Base-by-base conservation (phyloP, 2,113 vertebrate species). In the Dicaeum eximium region DNA sequence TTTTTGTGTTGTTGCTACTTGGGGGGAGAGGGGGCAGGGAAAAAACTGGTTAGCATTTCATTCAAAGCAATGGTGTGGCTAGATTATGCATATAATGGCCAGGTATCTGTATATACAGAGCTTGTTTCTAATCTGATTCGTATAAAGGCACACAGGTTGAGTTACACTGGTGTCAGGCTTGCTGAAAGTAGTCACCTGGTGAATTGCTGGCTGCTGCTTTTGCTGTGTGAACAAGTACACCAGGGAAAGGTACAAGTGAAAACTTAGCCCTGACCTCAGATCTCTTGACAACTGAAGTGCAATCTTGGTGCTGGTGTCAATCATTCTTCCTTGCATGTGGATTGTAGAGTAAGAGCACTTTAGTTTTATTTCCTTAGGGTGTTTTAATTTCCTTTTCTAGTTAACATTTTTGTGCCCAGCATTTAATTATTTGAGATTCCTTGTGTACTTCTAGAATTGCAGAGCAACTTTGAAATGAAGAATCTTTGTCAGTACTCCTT, bases 31-130 rank as follows among this genome's bases (percentile, higher is more conserved):
- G 75, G 17, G n/a, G 27, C 48, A 77, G 85, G 72, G 69, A 67
- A 69, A 54, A 80, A 61, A 10, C 16, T 23, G 5, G 51, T 5
- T 13, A 58, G 16, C 22, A 3, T 20, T 5, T 4, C 6, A 6
- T 84, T 83, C 19, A 70, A 30, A 91, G 58, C 25, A 17, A 4
- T 23, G 33, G 27, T 23, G 6, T 45, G 44, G 47, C 30, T 80
- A 15, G 12, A 67, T 80, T 60, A 6, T 2, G 1, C 18, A 4
- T 60, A 11, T 16, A 71, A 42, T 28, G 15, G 11, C 42, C 37
- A 17, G 35, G 22, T 67, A 62, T 80, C 64, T 42, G 0, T 74
- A 11, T 0, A 6, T 44, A 20, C 1, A 1, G 30, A 58, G 7
- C 47, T 23, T 73, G 31, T 62, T 93, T 90, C 67, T 86, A 37